Evolutionary conservation across 1,140 invertebrate species (phyloP), one percentile per base, ranked within the genome.

Genomic region (Aphelinus certus): DNA sequence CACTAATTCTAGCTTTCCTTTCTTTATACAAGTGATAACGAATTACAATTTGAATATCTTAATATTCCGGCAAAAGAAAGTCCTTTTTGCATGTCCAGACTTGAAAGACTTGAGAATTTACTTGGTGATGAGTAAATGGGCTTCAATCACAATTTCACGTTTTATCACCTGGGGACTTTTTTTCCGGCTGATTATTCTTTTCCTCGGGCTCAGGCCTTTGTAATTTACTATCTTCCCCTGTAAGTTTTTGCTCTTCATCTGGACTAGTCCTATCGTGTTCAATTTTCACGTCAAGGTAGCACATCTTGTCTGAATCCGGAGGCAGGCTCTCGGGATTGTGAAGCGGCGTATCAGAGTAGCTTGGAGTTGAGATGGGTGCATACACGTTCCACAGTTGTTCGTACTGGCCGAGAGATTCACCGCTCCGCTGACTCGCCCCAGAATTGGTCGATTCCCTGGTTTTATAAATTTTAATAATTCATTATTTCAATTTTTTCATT

Each of bases 381-480:
- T 91, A 91, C 75, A 91, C 88, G 4, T 91, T 90, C 46, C 89
- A 89, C 0, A 90, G 83, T 48, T 89, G 88, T 7, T 87, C 86
- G 48, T 85, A 88, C 46, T 87, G 85, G 56, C 78, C 83, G 5
- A 85, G 61, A 7, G 83, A 86, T 65, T 87, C 85, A 7, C 76
- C 78, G 60, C 86, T 87, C 2, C 81, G 85, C 56, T 87, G 86
- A 74, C 85, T 87, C 4, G 83, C 79, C 9, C 9, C 51, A 6
- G 7, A 45, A 46, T 6, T 51, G 45, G 7, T 65, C 70, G 81
- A 82, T n/a, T 79, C 3, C 77, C 81, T 48, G 51, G 67, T 49
- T 57, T 51, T 69, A 42, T 1, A n/a, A 66, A 66, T 66, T 47
- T 9, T 45, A 45, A 43, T 3, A 58, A 68, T 67, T 67, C 4